Evolutionary conservation across 2,113 vertebrate genomes (phyloP).

Genomic region (Romanogobio albipinnatus): DNA sequence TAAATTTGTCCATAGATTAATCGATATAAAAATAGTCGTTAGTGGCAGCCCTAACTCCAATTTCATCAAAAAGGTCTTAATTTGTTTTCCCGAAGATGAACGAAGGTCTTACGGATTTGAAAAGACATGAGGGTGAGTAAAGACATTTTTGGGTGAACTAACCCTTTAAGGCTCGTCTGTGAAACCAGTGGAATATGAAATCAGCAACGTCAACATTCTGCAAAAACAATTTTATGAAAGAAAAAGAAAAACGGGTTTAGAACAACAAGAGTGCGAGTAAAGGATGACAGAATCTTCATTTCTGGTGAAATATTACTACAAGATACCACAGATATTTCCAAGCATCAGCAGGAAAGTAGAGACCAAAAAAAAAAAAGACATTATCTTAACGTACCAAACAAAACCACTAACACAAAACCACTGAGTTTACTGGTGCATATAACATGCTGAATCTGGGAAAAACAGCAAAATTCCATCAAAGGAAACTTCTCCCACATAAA

Average conservation of each 20-base stretch:
- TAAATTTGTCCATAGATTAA: too few relatives aligned
- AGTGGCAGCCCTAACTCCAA: too few relatives aligned
- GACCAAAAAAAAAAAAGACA: not conserved
- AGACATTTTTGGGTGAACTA: too few relatives aligned
- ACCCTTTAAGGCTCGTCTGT: too few relatives aligned
- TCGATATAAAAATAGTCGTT: too few relatives aligned
- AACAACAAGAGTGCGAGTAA: not conserved
- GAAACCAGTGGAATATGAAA: not conserved
- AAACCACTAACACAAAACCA: not conserved
- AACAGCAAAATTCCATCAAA: not conserved
- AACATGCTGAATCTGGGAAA: not conserved
- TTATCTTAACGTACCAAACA: not conserved
- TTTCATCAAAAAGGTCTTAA: too few relatives aligned
- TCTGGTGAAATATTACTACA: constrained; percentile 1
- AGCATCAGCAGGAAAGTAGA: not conserved
- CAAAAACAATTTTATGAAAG: not conserved
- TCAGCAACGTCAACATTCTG: not conserved
- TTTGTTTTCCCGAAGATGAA: too few relatives aligned
- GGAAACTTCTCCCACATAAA: constrained; percentile 25
- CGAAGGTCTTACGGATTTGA: too few relatives aligned
- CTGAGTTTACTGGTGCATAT: not conserved
- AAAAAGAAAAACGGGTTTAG: not conserved
- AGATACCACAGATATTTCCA: not conserved
- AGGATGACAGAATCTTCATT: not conserved
- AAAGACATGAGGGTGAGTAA: too few relatives aligned